A percentile compares a stretch with the other conserved stretches of the same genome.
These are phyloP conservation scores for Lycia hirtaria DNA, from an alignment of 2,888 invertebrate species.

Conservation along the genomic window DNA sequence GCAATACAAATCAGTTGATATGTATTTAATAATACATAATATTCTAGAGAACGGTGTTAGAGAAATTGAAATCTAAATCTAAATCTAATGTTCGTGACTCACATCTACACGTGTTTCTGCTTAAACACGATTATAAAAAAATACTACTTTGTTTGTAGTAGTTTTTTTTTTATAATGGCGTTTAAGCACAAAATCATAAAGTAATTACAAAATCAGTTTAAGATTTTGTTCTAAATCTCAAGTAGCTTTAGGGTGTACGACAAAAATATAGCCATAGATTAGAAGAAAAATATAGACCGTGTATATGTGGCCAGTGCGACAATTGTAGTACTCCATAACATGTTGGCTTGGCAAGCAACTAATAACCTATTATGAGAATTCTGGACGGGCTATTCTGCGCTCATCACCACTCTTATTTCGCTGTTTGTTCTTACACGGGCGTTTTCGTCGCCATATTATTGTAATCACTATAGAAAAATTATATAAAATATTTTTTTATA, in stretches of 20 bases:
- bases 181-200: no score
- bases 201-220: neutral
- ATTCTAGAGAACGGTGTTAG: neutral
- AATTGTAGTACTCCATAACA: no score
- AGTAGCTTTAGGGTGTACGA: neutral
- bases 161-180: no score
- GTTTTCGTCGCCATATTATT: no score
- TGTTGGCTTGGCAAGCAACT: no score
- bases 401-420: neutral
- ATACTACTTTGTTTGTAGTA: no score
- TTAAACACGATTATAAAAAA: neutral
- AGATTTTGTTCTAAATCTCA: neutral
- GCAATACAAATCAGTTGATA: constrained; percentile 15
- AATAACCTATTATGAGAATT: no score
- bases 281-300: no score
- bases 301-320: no score
- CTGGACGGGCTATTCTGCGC: neutral
- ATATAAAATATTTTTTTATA: no score
- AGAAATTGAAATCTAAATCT: neutral
- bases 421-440: no score
- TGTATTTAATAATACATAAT: neutral
- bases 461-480: no score
- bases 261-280: neutral
- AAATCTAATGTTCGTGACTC: neutral
- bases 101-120: constrained; percentile 9